These are phyloP conservation scores for Sialia sialis DNA, from an alignment of 2,113 vertebrate genomes.

Conservation along the genomic window DNA sequence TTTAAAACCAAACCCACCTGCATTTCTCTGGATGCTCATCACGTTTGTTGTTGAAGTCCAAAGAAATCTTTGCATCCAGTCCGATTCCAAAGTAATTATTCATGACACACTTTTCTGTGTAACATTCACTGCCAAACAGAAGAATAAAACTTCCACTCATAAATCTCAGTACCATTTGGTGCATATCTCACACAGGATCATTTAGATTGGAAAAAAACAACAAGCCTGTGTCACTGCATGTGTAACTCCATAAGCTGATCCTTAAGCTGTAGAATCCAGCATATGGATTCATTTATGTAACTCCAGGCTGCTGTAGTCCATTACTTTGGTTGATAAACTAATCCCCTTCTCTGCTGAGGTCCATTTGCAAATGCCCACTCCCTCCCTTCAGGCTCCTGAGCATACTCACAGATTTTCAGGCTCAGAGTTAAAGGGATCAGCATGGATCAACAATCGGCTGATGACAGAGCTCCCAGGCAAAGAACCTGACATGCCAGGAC, in stretches of 20 bases:
- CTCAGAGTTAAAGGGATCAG: constrained; percentile 89
- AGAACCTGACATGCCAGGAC: constrained; percentile 84
- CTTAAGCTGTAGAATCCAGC: not conserved
- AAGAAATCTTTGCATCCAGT: constrained; percentile 91
- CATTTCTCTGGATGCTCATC: constrained; percentile 95
- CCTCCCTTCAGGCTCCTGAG: not conserved
- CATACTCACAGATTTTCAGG: constrained; percentile 90
- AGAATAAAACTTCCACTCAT: not conserved
- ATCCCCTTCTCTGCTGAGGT: not conserved
- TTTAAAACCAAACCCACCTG: constrained; percentile 70
- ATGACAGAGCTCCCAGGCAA: constrained; percentile 89
- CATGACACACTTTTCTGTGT: constrained; percentile 94
- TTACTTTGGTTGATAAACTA: not conserved
- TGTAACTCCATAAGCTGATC: not conserved
- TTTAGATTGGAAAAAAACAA: not conserved
- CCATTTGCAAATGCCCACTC: not conserved
- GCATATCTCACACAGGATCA: not conserved
- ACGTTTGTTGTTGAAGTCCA: constrained; percentile 95
- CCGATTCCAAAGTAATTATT: constrained; percentile 97
- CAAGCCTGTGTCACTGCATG: not conserved
- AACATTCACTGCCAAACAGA: constrained; percentile 77
- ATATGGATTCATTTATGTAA: not conserved
- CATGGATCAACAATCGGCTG: constrained; percentile 88
- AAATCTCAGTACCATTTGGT: not conserved
- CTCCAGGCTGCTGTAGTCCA: not conserved